These are phyloP conservation scores for Ovis aries DNA, from an alignment of 2,113 vertebrate species.

Conservation along the genomic window ARS-UI_Ramb_v3.0 NC_056069.1:22219501-22220000, in stretches of 20 bases:
- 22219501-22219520: conserved; percentile 82
- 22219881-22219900: not conserved
- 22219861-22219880: not conserved
- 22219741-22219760: not conserved
- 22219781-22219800: not conserved
- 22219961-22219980: accelerated
- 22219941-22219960: not conserved
- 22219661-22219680: not conserved
- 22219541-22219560: conserved; percentile 59
- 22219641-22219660: not conserved
- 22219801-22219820: not conserved
- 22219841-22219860: not conserved
- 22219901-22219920: not conserved
- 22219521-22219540: conserved; percentile 82
- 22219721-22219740: not conserved
- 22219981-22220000: not conserved
- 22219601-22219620: not conserved
- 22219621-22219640: not conserved
- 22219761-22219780: not conserved
- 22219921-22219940: not conserved
- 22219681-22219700: not conserved
- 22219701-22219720: not conserved
- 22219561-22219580: not conserved
- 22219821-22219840: not conserved
- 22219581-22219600: not conserved